A percentile compares a stretch with the other conserved stretches of the same genome.
Evolutionary conservation across 2,113 vertebrate species (phyloP).

Genomic region (Dromas ardeola): DNA sequence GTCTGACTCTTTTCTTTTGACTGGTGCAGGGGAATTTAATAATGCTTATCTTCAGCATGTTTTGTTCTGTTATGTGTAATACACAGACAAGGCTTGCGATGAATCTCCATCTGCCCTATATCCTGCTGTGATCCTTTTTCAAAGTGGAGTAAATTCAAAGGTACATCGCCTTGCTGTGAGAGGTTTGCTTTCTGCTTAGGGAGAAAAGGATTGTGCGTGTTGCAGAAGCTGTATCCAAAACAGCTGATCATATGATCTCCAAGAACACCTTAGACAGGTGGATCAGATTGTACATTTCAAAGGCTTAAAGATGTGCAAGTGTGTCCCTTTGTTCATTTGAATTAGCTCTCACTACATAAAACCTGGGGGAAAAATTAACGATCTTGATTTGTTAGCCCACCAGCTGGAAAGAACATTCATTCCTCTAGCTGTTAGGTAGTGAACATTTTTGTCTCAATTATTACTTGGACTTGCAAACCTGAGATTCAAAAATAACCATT

Average conservation of each 20-base stretch:
- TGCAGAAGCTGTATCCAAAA: neutral
- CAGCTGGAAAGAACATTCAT: neutral
- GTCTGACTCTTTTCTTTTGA: neutral
- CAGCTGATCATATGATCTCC: neutral
- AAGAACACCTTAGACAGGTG: neutral
- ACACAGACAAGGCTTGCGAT: neutral
- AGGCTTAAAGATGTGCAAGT: neutral
- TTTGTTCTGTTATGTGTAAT: neutral
- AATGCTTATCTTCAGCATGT: neutral
- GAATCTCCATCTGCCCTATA: neutral
- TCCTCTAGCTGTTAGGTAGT: neutral
- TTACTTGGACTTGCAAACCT: neutral
- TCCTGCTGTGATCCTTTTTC: neutral
- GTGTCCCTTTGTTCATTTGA: neutral
- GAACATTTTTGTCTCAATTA: neutral
- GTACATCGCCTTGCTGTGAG: neutral
- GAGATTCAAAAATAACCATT: neutral
- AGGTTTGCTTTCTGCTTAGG: neutral
- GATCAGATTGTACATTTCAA: neutral
- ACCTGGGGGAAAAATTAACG: neutral
- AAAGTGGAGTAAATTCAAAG: neutral
- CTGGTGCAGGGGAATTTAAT: neutral
- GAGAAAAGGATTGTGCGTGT: neutral
- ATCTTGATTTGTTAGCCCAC: neutral
- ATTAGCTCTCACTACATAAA: neutral